Conservation (phyloP, 2,888 invertebrate species). For the Sminthurinus aureus region DNA sequence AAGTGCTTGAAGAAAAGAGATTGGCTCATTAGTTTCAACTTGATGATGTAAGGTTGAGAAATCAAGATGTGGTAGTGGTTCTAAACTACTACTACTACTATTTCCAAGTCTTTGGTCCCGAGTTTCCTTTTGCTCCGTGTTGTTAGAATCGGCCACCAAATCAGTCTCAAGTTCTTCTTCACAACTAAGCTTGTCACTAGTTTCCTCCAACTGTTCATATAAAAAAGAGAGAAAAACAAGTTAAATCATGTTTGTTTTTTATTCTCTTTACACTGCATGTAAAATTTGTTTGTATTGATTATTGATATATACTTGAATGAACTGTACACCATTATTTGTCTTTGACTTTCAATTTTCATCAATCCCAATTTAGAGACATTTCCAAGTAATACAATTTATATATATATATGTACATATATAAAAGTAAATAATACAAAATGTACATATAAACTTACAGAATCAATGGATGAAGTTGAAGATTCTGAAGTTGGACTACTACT, state of each 20-base stretch:
- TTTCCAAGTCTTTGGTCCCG: background rate
- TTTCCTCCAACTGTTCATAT: slow-evolving; percentile 16
- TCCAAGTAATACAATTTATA: background rate
- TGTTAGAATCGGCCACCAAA: slow-evolving; percentile 27
- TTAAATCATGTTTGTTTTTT: background rate
- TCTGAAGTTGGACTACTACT: slow-evolving; percentile 40
- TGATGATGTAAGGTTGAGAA: slow-evolving; percentile 69
- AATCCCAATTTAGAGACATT: too few species aligned
- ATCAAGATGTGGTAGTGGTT: slow-evolving; percentile 65
- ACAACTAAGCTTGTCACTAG: too few species aligned
- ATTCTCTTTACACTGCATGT: too few species aligned
- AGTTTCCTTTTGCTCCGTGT: background rate
- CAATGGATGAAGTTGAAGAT: slow-evolving; percentile 34
- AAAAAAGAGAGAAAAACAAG: background rate
- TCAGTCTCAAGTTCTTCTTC: slow-evolving; percentile 36
- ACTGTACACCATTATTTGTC: too few species aligned
- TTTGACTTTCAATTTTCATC: too few species aligned
- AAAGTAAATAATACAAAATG: background rate
- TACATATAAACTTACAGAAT: slow-evolving; percentile 22
- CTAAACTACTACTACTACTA: background rate
- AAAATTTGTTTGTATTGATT: too few species aligned
- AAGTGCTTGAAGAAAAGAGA: slow-evolving; percentile 55
- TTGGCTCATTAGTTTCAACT: slow-evolving; percentile 67
- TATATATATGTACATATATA: too few species aligned
- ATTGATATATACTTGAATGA: too few species aligned